Percentiles rank a stretch among this genome's conserved stretches.
Conservation (phyloP, 1,140 invertebrate genomes). For the Ostrea edulis region DNA sequence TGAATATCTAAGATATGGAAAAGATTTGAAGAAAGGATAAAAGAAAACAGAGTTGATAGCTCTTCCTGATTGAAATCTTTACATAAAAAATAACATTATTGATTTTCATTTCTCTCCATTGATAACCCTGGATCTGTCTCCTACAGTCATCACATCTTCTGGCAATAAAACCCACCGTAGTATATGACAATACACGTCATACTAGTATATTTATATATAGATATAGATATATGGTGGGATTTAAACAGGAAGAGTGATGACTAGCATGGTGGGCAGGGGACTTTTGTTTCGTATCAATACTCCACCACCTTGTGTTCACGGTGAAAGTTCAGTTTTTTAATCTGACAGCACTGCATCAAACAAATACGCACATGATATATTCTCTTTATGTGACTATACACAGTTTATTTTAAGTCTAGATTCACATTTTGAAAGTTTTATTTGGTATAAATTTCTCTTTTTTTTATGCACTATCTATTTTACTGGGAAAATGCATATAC, state of each 20-base stretch:
- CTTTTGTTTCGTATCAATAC: background rate
- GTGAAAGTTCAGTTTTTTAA: background rate
- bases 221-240: background rate
- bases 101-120: too few species aligned
- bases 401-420: background rate
- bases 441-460: background rate
- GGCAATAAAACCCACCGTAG: too few species aligned
- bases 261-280: background rate
- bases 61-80: background rate
- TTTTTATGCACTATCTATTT: background rate
- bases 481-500: background rate
- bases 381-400: background rate
- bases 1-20: background rate
- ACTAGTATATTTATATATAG: background rate
- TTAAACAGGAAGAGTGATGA: constrained; percentile 12
- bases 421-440: background rate
- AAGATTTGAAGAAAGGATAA: background rate
- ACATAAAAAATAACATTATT: too few species aligned
- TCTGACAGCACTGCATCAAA: background rate
- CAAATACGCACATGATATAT: background rate
- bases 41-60: background rate
- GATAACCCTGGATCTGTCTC: constrained; percentile 8
- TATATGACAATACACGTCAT: too few species aligned
- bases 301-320: constrained; percentile 26
- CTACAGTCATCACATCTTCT: background rate